Evolutionary conservation across 2,797 vertebrate genomes (phyloP), one percentile per base, ranked within the genome.

Genomic region (Merluccius polli): DNA sequence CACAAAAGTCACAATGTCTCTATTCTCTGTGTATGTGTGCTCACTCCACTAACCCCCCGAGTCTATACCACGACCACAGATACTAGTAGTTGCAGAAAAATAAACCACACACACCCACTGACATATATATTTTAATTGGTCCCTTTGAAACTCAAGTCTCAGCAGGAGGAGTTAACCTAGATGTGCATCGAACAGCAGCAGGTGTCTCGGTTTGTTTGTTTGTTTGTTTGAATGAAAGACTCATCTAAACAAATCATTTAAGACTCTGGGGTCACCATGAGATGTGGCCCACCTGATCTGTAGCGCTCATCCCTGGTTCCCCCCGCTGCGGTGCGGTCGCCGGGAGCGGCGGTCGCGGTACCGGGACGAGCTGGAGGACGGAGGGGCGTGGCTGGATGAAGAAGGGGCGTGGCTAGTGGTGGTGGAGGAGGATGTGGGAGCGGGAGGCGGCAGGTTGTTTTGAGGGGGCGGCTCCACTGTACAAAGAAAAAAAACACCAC

Each of bases 271-370:
- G 63, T 67, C 1, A 67, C 27, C 63, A 33, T 13, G 16, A 24
- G 32, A 33, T 67, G 1, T 73, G 77, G 65, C 52, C 81, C 77
- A 94, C 94, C 94, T 90, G 97, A 99, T 87, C 97, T 91, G 38
- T 99, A 99, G 24, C 97, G 96, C 32, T 99, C 97, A 93, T 99
- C 97, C 85, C 97, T 89, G 85, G 97, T 96, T 82, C 97, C 97
- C 97, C 30, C 97, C 95, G 0, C 93, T 94, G 70, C 97, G 95
- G 75, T 93, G 93, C 0, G 92, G 90, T 65, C 95, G 94, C 80
- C 96, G 96, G 77, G 95, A 95, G 78, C 96, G 97, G 0, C 92
- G 90, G 30, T 93, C 92, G 1, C 92, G 86, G 84, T 96, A 96
- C 75, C 95, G 95, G 73, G 97, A 96, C 4, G 96, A 95, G 0